phyloP scores from a whole-genome alignment of 2,888 invertebrate species.

The Papilio elwesi region DNA sequence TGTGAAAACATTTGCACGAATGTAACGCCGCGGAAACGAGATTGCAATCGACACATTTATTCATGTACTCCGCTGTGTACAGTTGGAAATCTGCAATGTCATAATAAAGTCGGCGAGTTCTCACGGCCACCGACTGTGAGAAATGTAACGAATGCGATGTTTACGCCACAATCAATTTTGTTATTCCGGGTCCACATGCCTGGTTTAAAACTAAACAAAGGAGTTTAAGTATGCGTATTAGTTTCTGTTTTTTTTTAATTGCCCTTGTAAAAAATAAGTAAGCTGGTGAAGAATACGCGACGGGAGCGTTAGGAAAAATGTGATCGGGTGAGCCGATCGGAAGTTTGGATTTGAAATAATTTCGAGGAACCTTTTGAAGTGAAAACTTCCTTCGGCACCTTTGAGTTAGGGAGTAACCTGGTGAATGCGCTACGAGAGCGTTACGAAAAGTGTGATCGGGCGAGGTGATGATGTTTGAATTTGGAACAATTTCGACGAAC shows the following conservation, averaged over 20 bases:
- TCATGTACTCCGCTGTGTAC: background rate
- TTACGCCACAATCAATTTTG: conserved; percentile 38
- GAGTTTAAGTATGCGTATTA: conserved; percentile 8
- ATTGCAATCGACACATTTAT: conserved; percentile 4
- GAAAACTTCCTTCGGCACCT: no score
- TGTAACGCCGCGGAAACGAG: conserved; percentile 9
- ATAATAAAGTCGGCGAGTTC: conserved; percentile 34
- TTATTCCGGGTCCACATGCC: conserved; percentile 36
- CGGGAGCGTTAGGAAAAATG: no score
- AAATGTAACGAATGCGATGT: conserved; percentile 35
- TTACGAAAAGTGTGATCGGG: no score
- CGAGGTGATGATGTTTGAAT: no score
- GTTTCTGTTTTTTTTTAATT: background rate
- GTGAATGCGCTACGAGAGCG: no score
- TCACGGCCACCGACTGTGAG: conserved; percentile 40
- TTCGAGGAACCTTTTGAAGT: no score
- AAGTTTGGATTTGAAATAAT: no score
- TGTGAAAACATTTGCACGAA: conserved; percentile 23
- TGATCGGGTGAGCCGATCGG: no score
- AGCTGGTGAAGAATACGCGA: no score
- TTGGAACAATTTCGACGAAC: no score
- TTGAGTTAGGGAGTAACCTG: no score
- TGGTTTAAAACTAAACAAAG: conserved; percentile 3
- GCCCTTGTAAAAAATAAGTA: no score
- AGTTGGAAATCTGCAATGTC: conserved; percentile 24